Evolutionary conservation across 2,797 vertebrate species (phyloP).

Genomic region (Danio aesculapii): DNA sequence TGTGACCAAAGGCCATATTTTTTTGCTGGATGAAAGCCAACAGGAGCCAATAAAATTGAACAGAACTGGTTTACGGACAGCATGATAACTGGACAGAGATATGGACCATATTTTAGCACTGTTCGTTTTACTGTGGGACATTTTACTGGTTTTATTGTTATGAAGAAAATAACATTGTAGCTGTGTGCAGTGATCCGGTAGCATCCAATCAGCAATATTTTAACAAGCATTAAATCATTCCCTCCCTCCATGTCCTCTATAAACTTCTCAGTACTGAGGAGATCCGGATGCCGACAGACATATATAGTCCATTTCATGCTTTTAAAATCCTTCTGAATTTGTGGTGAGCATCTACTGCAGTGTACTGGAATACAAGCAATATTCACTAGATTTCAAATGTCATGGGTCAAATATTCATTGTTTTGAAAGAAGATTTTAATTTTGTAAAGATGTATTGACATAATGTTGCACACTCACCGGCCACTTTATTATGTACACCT

Average conservation of each 20-base stretch:
- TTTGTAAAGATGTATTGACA: too few species aligned
- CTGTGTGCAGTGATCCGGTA: constrained; percentile 10
- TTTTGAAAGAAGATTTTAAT: too few species aligned
- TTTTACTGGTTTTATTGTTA: constrained; percentile 29
- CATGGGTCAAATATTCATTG: too few species aligned
- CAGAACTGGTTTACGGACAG: background rate
- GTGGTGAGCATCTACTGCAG: background rate
- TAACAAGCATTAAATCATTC: constrained; percentile 15
- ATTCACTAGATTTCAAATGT: too few species aligned
- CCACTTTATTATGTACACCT: too few species aligned
- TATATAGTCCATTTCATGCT: background rate
- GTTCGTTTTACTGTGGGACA: background rate
- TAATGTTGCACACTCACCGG: too few species aligned
- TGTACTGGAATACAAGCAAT: too few species aligned
- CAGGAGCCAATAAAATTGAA: constrained; percentile 1
- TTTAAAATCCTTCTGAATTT: background rate
- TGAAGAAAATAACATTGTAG: constrained; percentile 30
- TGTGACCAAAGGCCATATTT: background rate
- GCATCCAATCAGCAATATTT: constrained; percentile 34
- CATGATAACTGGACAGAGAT: background rate
- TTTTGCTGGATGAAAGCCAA: background rate
- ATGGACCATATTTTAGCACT: background rate
- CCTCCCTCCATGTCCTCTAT: constrained; percentile 4
- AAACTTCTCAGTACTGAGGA: background rate
- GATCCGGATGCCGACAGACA: background rate